Conservation (phyloP, 1,140 invertebrate species). For the Philopotamus ludificatus region DNA sequence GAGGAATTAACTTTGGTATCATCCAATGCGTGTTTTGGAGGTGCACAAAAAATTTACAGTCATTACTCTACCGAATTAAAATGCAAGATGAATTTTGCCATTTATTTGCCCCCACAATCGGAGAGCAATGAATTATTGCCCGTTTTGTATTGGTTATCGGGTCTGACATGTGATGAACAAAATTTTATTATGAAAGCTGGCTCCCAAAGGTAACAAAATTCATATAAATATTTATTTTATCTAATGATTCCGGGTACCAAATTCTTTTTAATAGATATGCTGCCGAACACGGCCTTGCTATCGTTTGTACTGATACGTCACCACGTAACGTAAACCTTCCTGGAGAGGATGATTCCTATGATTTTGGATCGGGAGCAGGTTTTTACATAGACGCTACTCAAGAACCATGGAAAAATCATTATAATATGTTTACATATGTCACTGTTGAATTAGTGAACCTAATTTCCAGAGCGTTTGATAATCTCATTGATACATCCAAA, state of each 20-base stretch:
- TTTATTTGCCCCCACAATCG: constrained; percentile 81
- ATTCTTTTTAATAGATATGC: constrained; percentile 59
- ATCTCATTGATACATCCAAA: constrained; percentile 53
- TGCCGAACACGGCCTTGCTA: constrained; percentile 75
- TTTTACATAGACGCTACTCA: constrained; percentile 94
- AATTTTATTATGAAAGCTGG: constrained; percentile 97
- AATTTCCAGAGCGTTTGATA: constrained; percentile 59
- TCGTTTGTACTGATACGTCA: constrained; percentile 95
- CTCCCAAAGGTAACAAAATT: constrained; percentile 77
- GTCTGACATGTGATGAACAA: constrained; percentile 91
- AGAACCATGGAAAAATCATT: constrained; percentile 91
- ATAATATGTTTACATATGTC: constrained; percentile 96
- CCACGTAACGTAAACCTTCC: constrained; percentile 86
- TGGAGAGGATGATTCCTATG: constrained; percentile 87
- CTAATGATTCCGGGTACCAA: neutral
- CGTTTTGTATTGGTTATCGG: constrained; percentile 92
- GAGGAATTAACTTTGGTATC: constrained; percentile 61
- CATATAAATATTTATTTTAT: neutral
- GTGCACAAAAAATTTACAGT: constrained; percentile 81
- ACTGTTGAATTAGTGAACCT: constrained; percentile 83
- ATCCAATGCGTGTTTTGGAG: constrained; percentile 75
- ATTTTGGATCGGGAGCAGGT: constrained; percentile 93
- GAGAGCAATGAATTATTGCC: constrained; percentile 65
- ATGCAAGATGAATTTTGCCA: constrained; percentile 91
- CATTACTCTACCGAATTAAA: constrained; percentile 79